Percentiles rank a stretch among this genome's conserved stretches.
Evolutionary conservation across 2,113 vertebrate species (phyloP).

Genomic region (Raja brachyura): DNA sequence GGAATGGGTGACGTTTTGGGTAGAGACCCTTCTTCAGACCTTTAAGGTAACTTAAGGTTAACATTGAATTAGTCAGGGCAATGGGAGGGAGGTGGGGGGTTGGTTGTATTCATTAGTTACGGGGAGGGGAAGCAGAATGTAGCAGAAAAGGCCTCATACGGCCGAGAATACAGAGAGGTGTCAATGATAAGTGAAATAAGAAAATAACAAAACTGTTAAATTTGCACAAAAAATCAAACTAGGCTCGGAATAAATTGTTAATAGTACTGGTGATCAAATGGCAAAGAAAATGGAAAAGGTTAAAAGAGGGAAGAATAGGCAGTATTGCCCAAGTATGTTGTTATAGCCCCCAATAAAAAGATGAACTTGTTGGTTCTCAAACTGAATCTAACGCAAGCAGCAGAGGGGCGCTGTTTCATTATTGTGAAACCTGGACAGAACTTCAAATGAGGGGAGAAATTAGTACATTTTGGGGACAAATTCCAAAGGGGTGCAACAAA

Average conservation of each 20-base stretch:
- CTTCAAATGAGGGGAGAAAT: not conserved
- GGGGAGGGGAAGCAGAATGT: not conserved
- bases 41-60: too few relatives aligned
- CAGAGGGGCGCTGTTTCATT: too few relatives aligned
- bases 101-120: not conserved
- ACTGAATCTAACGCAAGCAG: not conserved
- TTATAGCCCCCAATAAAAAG: not conserved
- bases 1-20: too few relatives aligned
- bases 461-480: not conserved
- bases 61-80: too few relatives aligned
- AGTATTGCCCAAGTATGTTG: too few relatives aligned
- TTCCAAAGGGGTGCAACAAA: not conserved
- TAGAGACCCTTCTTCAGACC: too few relatives aligned
- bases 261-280: not conserved
- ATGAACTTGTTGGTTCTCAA: not conserved
- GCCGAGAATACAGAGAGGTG: not conserved
- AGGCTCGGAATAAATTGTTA: not conserved
- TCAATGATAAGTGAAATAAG: not conserved
- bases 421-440: not conserved
- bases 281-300: too few relatives aligned
- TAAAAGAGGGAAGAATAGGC: too few relatives aligned
- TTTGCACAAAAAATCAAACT: not conserved
- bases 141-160: not conserved
- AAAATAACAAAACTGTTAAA: not conserved
- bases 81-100: too few relatives aligned